Percentiles rank a stretch among this genome's conserved stretches.
phyloP scores from a whole-genome alignment of 2,888 invertebrate species.

The Serrognathus titanus region DNA sequence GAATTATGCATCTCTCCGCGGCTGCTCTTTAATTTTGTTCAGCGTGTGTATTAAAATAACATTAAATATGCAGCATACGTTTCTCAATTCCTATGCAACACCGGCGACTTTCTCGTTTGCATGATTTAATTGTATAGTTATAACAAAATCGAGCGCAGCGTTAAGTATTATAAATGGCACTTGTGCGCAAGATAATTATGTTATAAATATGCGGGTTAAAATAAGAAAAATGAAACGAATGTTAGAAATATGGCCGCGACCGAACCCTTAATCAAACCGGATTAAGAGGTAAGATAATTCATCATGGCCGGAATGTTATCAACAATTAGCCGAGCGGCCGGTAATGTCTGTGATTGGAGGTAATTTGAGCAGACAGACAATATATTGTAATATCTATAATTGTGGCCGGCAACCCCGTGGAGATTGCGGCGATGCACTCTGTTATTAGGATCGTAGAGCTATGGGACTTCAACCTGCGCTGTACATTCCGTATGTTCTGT shows the following conservation, averaged over 20 bases:
- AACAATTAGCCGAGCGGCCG: constrained; percentile 41
- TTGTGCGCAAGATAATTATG: neutral
- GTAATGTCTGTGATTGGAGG: constrained; percentile 44
- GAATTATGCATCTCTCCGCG: too few species aligned
- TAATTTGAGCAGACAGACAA: constrained; percentile 44
- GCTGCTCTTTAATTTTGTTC: too few species aligned
- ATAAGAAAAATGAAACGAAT: constrained; percentile 16
- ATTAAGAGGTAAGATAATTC: constrained; percentile 40
- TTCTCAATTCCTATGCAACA: too few species aligned
- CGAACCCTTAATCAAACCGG: constrained; percentile 25
- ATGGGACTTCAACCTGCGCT: constrained; percentile 23
- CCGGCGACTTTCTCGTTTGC: too few species aligned
- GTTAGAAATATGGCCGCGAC: constrained; percentile 18
- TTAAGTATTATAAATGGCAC: too few species aligned
- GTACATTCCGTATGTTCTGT: constrained; percentile 1
- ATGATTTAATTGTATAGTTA: too few species aligned
- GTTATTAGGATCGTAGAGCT: constrained; percentile 34
- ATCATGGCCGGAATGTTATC: constrained; percentile 39
- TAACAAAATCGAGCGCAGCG: too few species aligned
- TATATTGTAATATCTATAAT: constrained; percentile 46
- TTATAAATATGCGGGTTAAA: constrained; percentile 12
- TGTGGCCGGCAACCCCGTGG: constrained; percentile 42
- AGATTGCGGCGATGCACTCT: constrained; percentile 38
- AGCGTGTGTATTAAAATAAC: too few species aligned
- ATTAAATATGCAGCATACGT: too few species aligned